Evolutionary conservation across 2,888 invertebrate genomes (phyloP), one percentile per base, ranked within the genome.

Genomic region (Drosophila yooni): DNA sequence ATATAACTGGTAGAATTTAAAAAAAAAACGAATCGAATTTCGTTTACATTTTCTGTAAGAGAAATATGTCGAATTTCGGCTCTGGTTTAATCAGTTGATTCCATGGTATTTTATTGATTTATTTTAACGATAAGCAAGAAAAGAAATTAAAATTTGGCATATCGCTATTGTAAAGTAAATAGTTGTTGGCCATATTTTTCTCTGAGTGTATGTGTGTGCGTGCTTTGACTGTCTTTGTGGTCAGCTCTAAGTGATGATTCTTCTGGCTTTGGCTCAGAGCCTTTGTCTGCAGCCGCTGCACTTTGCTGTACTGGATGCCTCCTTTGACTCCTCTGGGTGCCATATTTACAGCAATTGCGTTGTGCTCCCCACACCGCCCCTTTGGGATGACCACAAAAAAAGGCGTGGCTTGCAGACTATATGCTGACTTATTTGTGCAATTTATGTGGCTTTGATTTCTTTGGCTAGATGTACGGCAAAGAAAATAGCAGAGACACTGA

Each of bases 361-460:
- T 29, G 61, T 11, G 11, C n/a, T 15, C 13, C n/a, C 4, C n/a
- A 0, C 10, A 2, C 13, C 0, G 13, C 21, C 46, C 18, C 4
- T 3, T 18, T n/a, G 18, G 18, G 25, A 11, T 27, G 38, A 56
- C 56, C 56, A 40, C 57, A 40, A 43, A 29, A 18, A 1, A 15
- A 31, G 38, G 31, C 15, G 50, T 31, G 13, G 21, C n/a, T 38
- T 56, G 52, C 57, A 33, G 65, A 58, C 54, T 70, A 69, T 65
- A 64, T 63, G 62, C 77, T 79, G 79, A 90, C 86, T 88, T 90
- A 86, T 86, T 90, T 86, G 76, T 57, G 65, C 72, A 88, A 86
- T 90, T 88, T 86, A 86, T 86, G 85, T 88, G 83, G 74, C 81
- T 86, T 86, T 86, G 85, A 86, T 86, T 86, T 88, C 81, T 83